A percentile compares a stretch with the other conserved stretches of the same genome.
Evolutionary conservation across 2,113 vertebrate species (phyloP).

Genomic region (Lates calcarifer): DNA sequence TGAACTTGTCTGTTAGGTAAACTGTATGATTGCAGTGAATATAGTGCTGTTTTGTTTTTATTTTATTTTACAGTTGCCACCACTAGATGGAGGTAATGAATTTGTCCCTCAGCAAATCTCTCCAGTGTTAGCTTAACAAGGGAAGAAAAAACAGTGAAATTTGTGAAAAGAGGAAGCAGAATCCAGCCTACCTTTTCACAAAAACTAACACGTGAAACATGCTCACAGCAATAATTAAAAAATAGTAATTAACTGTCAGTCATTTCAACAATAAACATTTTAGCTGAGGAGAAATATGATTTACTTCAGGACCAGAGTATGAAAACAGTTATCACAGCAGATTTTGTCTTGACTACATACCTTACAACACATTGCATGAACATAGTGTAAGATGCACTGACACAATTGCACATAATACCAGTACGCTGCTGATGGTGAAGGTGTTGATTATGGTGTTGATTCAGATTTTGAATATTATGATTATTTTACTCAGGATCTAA

Average conservation of each 20-base stretch:
- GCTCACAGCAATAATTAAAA: not conserved
- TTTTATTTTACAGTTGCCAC: constrained; percentile 8
- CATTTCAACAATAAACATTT: not conserved
- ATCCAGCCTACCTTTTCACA: not conserved
- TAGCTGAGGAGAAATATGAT: not conserved
- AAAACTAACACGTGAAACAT: not conserved
- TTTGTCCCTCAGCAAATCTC: not conserved
- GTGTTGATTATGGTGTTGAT: not conserved
- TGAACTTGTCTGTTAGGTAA: too few relatives aligned
- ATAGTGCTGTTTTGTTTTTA: not conserved
- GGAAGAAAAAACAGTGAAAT: not conserved
- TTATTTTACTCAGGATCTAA: not conserved
- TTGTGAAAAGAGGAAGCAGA: not conserved
- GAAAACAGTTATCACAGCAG: too few relatives aligned
- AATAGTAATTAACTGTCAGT: too few relatives aligned
- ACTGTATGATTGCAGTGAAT: too few relatives aligned
- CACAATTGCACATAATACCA: not conserved
- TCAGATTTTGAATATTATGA: not conserved
- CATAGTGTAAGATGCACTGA: not conserved
- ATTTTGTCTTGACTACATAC: not conserved
- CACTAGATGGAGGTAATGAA: constrained; percentile 69
- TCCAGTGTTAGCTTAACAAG: not conserved
- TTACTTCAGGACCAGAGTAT: too few relatives aligned
- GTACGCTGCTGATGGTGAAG: not conserved
- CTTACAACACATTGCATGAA: not conserved